Percentiles rank a stretch among this genome's conserved stretches.
Conservation (phyloP, 2,113 vertebrate genomes). For the Chionis minor region DNA sequence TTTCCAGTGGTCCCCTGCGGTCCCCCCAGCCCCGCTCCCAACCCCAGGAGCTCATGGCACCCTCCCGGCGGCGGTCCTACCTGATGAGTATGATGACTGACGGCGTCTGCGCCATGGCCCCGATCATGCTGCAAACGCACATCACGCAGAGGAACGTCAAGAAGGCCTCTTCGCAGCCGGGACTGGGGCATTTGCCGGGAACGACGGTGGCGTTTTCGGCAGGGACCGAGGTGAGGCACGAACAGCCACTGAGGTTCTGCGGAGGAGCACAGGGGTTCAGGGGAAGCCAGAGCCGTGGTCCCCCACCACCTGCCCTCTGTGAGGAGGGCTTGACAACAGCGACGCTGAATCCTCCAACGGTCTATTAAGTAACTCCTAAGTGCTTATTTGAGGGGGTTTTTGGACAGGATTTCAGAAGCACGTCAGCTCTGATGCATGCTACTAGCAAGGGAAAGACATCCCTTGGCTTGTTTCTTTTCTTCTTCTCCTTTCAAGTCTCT, state of each 20-base stretch:
- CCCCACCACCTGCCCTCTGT: background rate
- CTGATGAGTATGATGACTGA: slow-evolving; percentile 98
- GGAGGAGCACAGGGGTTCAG: slow-evolving; percentile 26
- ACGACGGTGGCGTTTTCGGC: slow-evolving; percentile 79
- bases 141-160: slow-evolving; percentile 96
- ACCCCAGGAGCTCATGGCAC: rapidly evolving
- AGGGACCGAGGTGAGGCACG: slow-evolving; percentile 80
- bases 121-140: slow-evolving; percentile 96
- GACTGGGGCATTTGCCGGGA: slow-evolving; percentile 90
- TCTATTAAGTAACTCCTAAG: slow-evolving; percentile 48
- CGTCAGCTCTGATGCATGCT: background rate
- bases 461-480: slow-evolving; percentile 40
- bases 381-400: background rate
- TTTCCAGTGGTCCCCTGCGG: background rate
- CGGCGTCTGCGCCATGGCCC: slow-evolving; percentile 97
- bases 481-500: slow-evolving; percentile 33
- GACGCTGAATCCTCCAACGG: background rate
- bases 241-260: slow-evolving; percentile 91
- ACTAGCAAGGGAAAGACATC: background rate
- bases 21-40: background rate
- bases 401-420: background rate
- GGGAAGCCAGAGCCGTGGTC: background rate
- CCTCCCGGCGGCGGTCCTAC: slow-evolving; percentile 34
- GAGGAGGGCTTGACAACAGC: background rate
- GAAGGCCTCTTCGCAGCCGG: slow-evolving; percentile 92